Evolutionary conservation across 2,888 invertebrate genomes (phyloP), one percentile per base, ranked within the genome.

Genomic region (Germaria angustata): DNA sequence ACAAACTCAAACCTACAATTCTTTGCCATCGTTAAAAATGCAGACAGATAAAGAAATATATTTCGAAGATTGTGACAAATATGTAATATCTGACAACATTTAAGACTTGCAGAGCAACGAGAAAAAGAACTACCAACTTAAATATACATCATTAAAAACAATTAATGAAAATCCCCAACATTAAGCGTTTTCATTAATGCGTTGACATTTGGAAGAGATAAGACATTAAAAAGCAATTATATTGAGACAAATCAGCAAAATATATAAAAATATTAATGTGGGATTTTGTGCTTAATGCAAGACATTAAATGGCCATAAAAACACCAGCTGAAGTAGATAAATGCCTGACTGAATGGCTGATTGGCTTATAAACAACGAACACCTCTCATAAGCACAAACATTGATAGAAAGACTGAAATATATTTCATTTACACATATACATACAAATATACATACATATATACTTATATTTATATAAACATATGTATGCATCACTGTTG

Each of bases 141-240:
- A 69, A 75, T 55, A 46, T n/a, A 32, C 57, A 72, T 79, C 71
- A 81, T 76, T 71, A 81, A 71, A 81, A 76, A 65, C 81, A 81
- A 81, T 81, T 76, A 81, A 76, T 76, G 76, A 81, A 81, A 81
- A 81, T 76, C 76, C 65, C 57, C 57, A 66, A 39, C 76, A 79
- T 80, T 80, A 71, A 80, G 63, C 17, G 75, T 75, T 76, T 80
- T 76, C 75, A 49, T 57, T 71, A 81, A 81, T 76, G 76, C 81
- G 69, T 81, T 81, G 81, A 81, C 76, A 76, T 66, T 81, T 81
- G 41, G 71, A 81, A 76, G 24, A 84, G 88, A 88, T 88, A 88
- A 88, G 87, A 87, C 86, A 88, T 88, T 88, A 88, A 88, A 88
- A 88, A 88, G 87, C 88, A 88, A 88, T 88, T 88, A 88, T 88